Evolutionary conservation across 1,140 invertebrate species (phyloP), one percentile per base, ranked within the genome.

Genomic region (Chelonus insularis): DNA sequence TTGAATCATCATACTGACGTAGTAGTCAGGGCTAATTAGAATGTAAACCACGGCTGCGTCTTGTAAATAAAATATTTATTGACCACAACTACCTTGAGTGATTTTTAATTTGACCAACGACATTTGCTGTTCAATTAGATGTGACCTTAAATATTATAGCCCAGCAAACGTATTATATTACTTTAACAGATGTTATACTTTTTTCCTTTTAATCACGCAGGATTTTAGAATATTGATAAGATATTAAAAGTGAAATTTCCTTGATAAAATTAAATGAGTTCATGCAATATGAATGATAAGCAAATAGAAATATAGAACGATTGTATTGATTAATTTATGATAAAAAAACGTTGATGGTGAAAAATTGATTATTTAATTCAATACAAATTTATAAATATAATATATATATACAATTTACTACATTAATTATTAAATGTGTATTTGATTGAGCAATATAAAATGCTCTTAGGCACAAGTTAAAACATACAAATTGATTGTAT

Each of bases 1-100:
- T n/a, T n/a, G 21, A 23, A 12, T 11, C 12, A 50, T 25, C 8
- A 29, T n/a, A n/a, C 47, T 25, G 47, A 2, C 12, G 12, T 25
- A 39, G 41, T 57, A 43, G 37, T 25, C 25, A 47, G 11, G 25
- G 41, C 23, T 32, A 57, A 58, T 50, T 50, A 58, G 43, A 34
- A 23, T 25, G 29, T 34, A 63, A 62, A 63, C 18, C 7, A 41
- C 52, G 45, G 48, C 45, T 60, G 39, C 21, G 34, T 64, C 57
- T 70, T 75, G 68, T 73, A 72, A 76, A 76, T 76, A 76, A 76
- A 73, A 50, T 71, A 73, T 76, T 75, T 73, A 75, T 74, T 73
- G 57, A 58, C 32, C 57, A 25, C 32, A 58, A 32, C 32, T 41
- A 47, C 34, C 41, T 36, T 18, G 8, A 6, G 23, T 25, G 8